phyloP scores from a whole-genome alignment of 2,888 invertebrate genomes.

The Stegana nigrithorax region DNA sequence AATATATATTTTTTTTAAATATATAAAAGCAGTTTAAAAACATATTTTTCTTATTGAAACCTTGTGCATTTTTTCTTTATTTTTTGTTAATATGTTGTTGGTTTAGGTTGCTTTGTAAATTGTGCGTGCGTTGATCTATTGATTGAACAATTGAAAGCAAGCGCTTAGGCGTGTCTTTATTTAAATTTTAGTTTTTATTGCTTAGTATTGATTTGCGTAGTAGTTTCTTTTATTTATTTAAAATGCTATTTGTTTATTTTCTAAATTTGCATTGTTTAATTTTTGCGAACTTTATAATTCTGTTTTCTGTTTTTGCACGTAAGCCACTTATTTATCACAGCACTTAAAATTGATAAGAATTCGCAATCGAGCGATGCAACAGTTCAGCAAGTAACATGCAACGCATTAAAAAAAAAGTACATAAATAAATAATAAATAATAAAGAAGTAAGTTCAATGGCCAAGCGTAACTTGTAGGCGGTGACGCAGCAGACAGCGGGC shows the following conservation, averaged over 20 bases:
- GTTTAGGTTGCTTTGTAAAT: background rate
- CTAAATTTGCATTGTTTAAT: background rate
- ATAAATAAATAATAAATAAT: background rate
- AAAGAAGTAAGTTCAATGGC: background rate
- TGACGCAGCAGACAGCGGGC: background rate
- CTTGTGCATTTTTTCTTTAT: too few species aligned
- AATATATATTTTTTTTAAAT: too few species aligned
- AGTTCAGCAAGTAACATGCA: too few species aligned
- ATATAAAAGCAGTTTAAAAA: too few species aligned
- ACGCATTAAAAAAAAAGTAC: slow-evolving; percentile 16
- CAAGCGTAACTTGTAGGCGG: background rate
- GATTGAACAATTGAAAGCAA: background rate
- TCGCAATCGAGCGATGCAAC: background rate
- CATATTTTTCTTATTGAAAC: too few species aligned
- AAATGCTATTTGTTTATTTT: slow-evolving; percentile 8
- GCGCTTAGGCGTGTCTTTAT: background rate
- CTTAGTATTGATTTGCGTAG: background rate
- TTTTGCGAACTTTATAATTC: background rate
- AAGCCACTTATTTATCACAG: slow-evolving; percentile 41
- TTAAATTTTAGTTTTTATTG: slow-evolving; percentile 8
- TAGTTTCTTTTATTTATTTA: background rate
- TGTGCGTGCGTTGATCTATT: background rate
- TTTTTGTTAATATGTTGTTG: background rate
- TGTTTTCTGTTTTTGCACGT: background rate
- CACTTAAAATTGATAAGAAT: slow-evolving; percentile 34